phyloP scores from a whole-genome alignment of 2,797 vertebrate genomes.

The Carapus acus region DNA sequence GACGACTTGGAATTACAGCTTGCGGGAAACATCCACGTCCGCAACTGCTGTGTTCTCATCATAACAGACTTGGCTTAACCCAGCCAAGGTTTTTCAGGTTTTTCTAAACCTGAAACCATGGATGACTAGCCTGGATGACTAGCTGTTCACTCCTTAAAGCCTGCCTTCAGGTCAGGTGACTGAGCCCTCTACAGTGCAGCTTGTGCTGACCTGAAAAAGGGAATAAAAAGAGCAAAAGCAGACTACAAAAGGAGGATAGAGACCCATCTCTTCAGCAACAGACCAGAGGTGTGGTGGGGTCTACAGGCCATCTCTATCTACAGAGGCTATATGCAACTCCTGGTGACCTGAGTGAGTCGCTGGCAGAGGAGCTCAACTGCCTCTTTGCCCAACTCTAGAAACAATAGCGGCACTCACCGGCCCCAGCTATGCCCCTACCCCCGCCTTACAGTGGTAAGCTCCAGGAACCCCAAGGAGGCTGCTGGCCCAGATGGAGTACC shows the following conservation, averaged over 20 bases:
- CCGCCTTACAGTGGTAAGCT: no score
- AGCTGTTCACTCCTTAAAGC: no score
- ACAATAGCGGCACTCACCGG: background rate
- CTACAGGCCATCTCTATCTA: no score
- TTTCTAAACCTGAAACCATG: no score
- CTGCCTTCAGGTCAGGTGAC: background rate
- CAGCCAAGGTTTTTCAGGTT: no score
- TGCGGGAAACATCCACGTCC: background rate
- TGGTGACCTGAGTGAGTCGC: no score
- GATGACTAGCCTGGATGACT: no score
- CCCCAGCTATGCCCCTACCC: background rate
- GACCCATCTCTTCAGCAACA: background rate
- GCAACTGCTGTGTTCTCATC: constrained; percentile 2
- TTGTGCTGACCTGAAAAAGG: background rate
- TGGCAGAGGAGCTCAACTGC: no score
- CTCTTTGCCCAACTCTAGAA: background rate
- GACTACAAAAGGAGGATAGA: background rate
- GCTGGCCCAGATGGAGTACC: constrained; percentile 1
- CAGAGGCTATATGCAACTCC: no score
- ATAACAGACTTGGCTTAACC: background rate
- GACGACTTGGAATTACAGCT: background rate
- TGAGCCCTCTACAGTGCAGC: background rate
- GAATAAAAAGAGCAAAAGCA: background rate
- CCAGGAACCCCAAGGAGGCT: background rate
- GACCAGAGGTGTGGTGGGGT: no score